A percentile compares a stretch with the other conserved stretches of the same genome.
These are phyloP conservation scores for Tragopan temminckii DNA, from an alignment of 2,797 vertebrate genomes.

Conservation along the genomic window DNA sequence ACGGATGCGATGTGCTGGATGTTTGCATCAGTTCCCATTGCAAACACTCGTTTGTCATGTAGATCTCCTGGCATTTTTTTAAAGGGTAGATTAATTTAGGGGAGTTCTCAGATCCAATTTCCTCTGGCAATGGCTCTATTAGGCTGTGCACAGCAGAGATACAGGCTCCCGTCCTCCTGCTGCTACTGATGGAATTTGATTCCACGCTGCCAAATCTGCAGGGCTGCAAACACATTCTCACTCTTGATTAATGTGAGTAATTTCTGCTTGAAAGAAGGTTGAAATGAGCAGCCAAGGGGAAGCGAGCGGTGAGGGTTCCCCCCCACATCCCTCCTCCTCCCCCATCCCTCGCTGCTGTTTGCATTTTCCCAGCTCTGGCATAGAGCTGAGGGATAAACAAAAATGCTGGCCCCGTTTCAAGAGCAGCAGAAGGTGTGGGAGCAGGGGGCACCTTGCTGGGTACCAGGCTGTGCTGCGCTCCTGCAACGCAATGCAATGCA, in stretches of 20 bases:
- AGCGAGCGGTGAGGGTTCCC: constrained; percentile 39
- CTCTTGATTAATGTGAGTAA: constrained; percentile 72
- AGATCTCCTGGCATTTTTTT: constrained; percentile 24
- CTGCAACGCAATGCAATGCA: neutral
- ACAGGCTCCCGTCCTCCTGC: constrained; percentile 40
- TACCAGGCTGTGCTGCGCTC: neutral
- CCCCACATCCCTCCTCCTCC: constrained; percentile 1
- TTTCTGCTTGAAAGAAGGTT: constrained; percentile 71
- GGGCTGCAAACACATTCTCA: constrained; percentile 62
- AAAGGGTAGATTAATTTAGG: constrained; percentile 60
- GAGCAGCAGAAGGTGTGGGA: constrained; percentile 65
- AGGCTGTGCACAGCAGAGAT: constrained; percentile 51
- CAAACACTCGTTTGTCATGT: constrained; percentile 8
- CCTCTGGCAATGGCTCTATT: constrained; percentile 48
- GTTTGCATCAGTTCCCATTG: neutral
- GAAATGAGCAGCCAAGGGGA: constrained; percentile 75
- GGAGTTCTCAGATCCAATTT: constrained; percentile 52
- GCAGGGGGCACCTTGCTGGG: constrained; percentile 17
- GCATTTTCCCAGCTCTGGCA: constrained; percentile 59
- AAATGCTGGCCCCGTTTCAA: constrained; percentile 63
- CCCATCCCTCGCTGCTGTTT: constrained; percentile 41
- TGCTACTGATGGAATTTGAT: constrained; percentile 67
- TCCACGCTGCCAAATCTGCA: constrained; percentile 59
- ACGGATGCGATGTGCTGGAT: neutral
- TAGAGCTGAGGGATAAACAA: constrained; percentile 33